Base-by-base conservation (phyloP, 2,888 invertebrate genomes). In the Xylocampa areola region DNA sequence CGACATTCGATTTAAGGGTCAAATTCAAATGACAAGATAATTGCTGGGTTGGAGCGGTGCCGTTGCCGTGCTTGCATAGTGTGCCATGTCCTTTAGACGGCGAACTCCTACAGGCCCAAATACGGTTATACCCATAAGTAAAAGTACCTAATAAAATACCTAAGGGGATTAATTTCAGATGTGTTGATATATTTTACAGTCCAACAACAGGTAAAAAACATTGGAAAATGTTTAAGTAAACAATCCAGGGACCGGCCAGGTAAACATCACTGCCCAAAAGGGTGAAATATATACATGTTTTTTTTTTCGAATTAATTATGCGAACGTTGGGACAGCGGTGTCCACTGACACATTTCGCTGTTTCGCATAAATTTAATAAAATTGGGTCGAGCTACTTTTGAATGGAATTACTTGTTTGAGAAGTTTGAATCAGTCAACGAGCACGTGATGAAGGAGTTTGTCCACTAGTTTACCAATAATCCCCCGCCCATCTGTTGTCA, bases 241-340 rank as follows among this genome's bases (percentile, higher is more conserved):
- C 44, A 58, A 55, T 41, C 50, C 43, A 27, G 32, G 8, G 14
- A 13, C 21, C 3, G 25, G 30, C 32, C 37, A 54, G 37, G 47
- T 48, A 50, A 50, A 44, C 21, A 36, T 13, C 3, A 7, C 25
- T 21, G 30, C 3, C 13, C 16, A 40, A 67, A 65, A 35, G 40
- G 58, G 19, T 29, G 3, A 40, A 45, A 43, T 50, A 51, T 53
- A 33, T 52, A 51, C 41, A 37, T 23, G 19, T 41, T 25, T 29
- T 23, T 43, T 65, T 52, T 57, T 66, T 59, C 40, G 29, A 50
- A 55, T 65, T 49, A 39, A 52, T 62, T 47, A 47, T 40, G 17
- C 17, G 25, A 29, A 39, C 17, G 41, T 11, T 8, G n/a, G 25
- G 27, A 6, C 23, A 16, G 14, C 21, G 21, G 21, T 5, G 21